phyloP scores from a whole-genome alignment of 2,113 vertebrate genomes.

The Synodontis membranacea region DNA sequence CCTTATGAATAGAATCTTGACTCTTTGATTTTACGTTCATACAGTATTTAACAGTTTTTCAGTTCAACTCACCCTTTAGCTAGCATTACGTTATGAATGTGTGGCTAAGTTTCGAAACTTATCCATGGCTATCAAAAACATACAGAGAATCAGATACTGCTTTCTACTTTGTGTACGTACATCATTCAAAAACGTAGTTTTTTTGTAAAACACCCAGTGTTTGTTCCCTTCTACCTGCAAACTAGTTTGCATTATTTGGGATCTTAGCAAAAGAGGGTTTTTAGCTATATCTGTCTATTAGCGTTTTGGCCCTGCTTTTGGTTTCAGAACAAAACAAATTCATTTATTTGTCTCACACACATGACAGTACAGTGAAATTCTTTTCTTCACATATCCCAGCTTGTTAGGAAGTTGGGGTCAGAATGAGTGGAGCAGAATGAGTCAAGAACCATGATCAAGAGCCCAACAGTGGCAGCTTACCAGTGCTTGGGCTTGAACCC shows the following conservation, averaged over 20 bases:
- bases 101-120: not conserved
- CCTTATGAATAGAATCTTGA: too few species aligned
- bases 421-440: too few species aligned
- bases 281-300: not conserved
- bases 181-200: not conserved
- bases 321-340: not conserved
- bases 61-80: not conserved
- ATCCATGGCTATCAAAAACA: not conserved
- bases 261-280: too few species aligned
- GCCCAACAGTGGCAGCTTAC: too few species aligned
- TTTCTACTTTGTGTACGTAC: not conserved
- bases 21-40: not conserved
- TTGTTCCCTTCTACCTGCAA: not conserved
- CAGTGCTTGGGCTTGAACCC: too few species aligned
- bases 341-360: too few species aligned
- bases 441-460: too few species aligned
- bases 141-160: not conserved
- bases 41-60: not conserved
- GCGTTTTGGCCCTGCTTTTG: not conserved
- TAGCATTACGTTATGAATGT: not conserved
- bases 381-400: too few species aligned
- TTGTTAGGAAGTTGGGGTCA: too few species aligned
- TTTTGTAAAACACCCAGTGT: not conserved
- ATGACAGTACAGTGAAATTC: too few species aligned
- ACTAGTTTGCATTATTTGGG: not conserved